Base-by-base conservation (phyloP, 2,113 vertebrate species). In the Regulus satrapa region DNA sequence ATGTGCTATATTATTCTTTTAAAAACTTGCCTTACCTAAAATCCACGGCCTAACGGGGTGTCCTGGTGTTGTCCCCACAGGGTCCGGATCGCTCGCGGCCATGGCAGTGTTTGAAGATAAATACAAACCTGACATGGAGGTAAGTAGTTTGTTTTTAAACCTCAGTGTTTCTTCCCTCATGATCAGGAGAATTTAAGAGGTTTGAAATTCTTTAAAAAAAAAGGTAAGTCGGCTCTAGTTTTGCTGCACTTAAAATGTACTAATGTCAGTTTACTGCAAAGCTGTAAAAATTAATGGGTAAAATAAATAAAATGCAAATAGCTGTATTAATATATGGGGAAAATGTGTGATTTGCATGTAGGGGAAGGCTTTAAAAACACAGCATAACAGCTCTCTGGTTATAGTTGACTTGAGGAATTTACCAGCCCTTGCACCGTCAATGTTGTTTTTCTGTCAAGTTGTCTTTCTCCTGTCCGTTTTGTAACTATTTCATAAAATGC, bases 21-120 rank as follows among this genome's bases (percentile, higher is more conserved):
- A 11, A 48, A 43, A 46, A 29, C 7, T 11, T 28, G 5, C 28
- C 34, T 3, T 40, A 1, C 18, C 29, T 32, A 29, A 78, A 78
- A 23, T 26, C 5, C 11, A 4, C 16, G n/a, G 40, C 32, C 40
- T 89, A 41, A 95, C 26, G 34, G 18, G 28, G 20, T 54, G 61
- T 76, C 62, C 91, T 67, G 17, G 58, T 85, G 94, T 94, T 87
- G 89, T 90, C 95, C 20, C 96, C 72, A 1, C 91, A 99, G 99
- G 99, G 71, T 99, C 99, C 54, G 99, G 99, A 20, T 99, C 99
- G 2, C 97, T 99, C 77, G 99, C 99, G 61, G 99, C 99, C 51
- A 99, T 99, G 99, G 99, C 99, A 8, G 98, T 99, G 32, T 99
- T 99, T 95, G 99, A 99, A 97, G 99, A 99, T 94, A 98, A 99